phyloP scores from a whole-genome alignment of 2,113 vertebrate species.

The Gymnobelideus leadbeateri region DNA sequence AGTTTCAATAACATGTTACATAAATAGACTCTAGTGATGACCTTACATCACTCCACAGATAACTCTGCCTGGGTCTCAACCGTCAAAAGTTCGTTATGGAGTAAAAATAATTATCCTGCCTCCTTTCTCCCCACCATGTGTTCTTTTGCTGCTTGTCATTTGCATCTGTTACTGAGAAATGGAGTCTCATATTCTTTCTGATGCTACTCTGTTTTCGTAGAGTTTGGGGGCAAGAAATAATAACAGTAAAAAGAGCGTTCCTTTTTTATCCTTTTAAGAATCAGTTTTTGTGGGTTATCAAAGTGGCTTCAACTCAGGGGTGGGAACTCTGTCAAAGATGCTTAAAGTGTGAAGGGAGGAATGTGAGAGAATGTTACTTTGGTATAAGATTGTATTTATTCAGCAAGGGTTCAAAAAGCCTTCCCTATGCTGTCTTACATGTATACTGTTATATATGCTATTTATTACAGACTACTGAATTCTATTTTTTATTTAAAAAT shows the following conservation, averaged over 20 bases:
- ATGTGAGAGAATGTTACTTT: too few species aligned
- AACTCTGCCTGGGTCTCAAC: constrained; percentile 12
- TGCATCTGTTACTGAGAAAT: constrained; percentile 70
- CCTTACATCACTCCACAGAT: not conserved
- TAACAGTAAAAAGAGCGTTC: not conserved
- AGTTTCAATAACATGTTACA: not conserved
- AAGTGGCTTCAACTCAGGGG: not conserved
- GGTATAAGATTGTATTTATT: not conserved
- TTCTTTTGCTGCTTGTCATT: constrained; percentile 61
- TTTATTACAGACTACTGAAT: not conserved
- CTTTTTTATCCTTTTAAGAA: not conserved
- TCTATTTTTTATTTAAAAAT: not conserved
- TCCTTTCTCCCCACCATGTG: constrained; percentile 62
- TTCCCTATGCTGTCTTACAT: not conserved
- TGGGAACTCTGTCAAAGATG: too few species aligned
- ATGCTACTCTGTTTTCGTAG: constrained; percentile 14
- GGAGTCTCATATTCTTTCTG: constrained; percentile 48
- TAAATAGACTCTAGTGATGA: not conserved
- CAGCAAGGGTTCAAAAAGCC: not conserved
- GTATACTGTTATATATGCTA: not conserved
- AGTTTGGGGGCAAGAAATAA: constrained; percentile 3
- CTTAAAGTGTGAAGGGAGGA: not conserved
- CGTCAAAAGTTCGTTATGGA: constrained; percentile 51
- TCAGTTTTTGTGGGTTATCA: not conserved
- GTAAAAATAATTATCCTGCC: constrained; percentile 50